phyloP scores from a whole-genome alignment of 2,113 vertebrate species.

The Cochlearius cochlearius region DNA sequence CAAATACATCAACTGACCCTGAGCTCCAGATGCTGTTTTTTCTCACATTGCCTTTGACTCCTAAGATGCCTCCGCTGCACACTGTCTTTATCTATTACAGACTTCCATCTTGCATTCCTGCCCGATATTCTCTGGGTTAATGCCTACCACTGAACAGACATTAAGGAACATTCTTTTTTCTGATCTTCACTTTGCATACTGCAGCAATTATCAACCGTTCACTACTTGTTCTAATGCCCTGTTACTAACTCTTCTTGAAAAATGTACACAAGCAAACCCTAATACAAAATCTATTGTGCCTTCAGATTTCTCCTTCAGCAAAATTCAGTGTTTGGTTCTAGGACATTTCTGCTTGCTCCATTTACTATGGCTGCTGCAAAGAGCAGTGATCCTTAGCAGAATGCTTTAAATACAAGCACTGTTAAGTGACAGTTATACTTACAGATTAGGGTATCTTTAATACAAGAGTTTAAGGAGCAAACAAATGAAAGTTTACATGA shows the following conservation, averaged over 20 bases:
- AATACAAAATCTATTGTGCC: fast-evolving
- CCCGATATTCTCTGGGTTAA: neutral
- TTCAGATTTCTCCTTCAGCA: neutral
- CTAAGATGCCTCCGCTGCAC: neutral
- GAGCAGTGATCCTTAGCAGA: neutral
- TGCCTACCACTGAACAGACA: neutral
- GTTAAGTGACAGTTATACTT: neutral
- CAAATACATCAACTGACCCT: neutral
- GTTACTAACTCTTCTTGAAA: neutral
- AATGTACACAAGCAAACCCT: neutral
- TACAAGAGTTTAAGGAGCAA: neutral
- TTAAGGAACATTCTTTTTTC: fast-evolving
- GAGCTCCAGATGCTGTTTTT: neutral
- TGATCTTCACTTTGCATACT: neutral
- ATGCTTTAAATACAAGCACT: neutral
- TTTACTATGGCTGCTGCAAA: neutral
- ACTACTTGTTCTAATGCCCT: neutral
- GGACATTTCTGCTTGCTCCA: neutral
- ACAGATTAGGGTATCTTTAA: neutral
- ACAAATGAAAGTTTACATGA: neutral
- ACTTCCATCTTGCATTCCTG: neutral
- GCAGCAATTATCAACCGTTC: neutral
- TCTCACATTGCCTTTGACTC: neutral
- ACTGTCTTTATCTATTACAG: neutral
- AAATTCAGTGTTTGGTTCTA: fast-evolving